Evolutionary conservation across 2,888 invertebrate species (phyloP), one percentile per base, ranked within the genome.

Genomic region (Conistra vaccinii): DNA sequence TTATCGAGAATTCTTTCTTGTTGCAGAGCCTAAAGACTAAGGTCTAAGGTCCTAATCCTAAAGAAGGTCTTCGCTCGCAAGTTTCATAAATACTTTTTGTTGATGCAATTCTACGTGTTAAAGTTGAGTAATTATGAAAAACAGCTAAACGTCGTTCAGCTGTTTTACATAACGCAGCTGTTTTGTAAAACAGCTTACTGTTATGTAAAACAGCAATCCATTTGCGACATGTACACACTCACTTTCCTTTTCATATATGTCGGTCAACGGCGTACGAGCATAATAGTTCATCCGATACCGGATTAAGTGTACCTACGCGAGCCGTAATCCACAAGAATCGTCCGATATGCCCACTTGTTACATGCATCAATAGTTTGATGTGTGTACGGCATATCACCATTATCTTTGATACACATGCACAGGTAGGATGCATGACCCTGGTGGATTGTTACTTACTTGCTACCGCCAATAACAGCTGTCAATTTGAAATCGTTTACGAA

Each of bases 401-500:
- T 75, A 75, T 58, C 57, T n/a, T n/a, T 67, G 51, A 67, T 66
- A 51, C 67, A 51, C 29, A 75, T 51, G 45, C 26, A 48, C n/a
- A 42, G 63, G 73, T 57, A 17, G 6, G n/a, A 57, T 74, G 35
- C 42, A 29, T 55, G 63, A 66, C 32, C 14, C 57, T 58, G 29
- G 29, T 48, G 17, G 48, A 69, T 45, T 14, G 14, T 0, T 14
- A 14, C 14, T 48, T 26, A n/a, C n/a, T n/a, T n/a, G 39, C 57
- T 58, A 66, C n/a, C 29, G 57, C 32, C 65, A 51, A 29, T 48
- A 29, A 48, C 39, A 48, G 20, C 63, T 29, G 48, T 48, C 55
- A 57, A 73, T 57, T 48, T 63, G 10, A 51, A 45, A 32, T 42
- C 7, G 20, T 62, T 51, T n/a, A 42, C 3, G 17, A 60, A 72